Evolutionary conservation across 2,888 invertebrate genomes (phyloP).

Genomic region (Acanthosepion esculentum): DNA sequence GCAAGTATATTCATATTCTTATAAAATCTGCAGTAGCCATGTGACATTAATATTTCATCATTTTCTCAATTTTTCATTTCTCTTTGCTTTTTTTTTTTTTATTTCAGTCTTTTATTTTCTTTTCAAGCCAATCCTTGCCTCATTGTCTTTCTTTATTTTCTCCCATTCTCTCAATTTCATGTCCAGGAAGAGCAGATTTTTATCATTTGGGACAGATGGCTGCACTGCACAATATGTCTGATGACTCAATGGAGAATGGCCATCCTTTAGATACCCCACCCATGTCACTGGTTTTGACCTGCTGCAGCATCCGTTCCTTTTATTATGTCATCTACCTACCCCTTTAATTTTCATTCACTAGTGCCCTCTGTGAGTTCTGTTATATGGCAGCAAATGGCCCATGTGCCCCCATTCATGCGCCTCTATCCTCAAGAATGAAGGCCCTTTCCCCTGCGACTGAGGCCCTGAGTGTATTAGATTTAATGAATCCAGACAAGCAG

Average conservation of each 20-base stretch:
- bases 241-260: slow-evolving; percentile 20
- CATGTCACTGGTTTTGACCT: background rate
- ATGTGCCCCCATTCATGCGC: background rate
- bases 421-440: slow-evolving; percentile 17
- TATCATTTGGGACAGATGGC: slow-evolving; percentile 33
- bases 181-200: slow-evolving; percentile 4
- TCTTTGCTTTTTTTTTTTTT: background rate
- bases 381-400: background rate
- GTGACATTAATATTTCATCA: too few relatives aligned
- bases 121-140: background rate
- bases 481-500: slow-evolving; percentile 23
- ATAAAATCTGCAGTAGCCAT: too few relatives aligned
- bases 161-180: background rate
- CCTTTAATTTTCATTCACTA: slow-evolving; percentile 21
- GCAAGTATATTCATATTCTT: too few relatives aligned
- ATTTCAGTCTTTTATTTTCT: background rate
- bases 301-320: too few relatives aligned
- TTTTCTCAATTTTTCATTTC: background rate
- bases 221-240: background rate
- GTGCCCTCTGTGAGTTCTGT: background rate
- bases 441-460: slow-evolving; percentile 12
- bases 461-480: background rate
- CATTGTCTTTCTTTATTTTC: background rate
- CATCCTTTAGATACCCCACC: slow-evolving; percentile 8
- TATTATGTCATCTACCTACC: background rate